phyloP scores from a whole-genome alignment of 2,888 invertebrate genomes.

The Linnaemya vulpina region DNA sequence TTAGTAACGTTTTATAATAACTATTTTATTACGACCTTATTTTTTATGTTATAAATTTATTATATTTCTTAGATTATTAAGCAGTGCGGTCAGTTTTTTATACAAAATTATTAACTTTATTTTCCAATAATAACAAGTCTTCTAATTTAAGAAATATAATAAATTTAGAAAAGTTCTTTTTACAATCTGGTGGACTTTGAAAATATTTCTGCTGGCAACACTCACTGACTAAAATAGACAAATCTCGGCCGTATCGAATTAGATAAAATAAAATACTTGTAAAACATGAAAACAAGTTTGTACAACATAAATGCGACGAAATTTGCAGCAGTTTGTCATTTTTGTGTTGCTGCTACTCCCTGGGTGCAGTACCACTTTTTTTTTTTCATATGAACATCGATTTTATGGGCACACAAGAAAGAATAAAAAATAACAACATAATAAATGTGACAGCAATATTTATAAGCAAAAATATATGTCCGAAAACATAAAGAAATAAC shows the following conservation, averaged over 20 bases:
- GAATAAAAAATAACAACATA: conserved; percentile 23
- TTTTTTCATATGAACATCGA: conserved; percentile 8
- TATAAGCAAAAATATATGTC: conserved; percentile 54
- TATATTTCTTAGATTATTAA: too few relatives aligned
- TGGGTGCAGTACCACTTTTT: conserved; percentile 17
- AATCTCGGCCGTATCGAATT: conserved; percentile 28
- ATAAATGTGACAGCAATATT: conserved; percentile 63
- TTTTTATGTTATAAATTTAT: too few relatives aligned
- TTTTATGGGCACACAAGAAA: conserved; percentile 29
- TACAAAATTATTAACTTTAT: too few relatives aligned
- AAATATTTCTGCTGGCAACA: background rate
- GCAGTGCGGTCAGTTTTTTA: too few relatives aligned
- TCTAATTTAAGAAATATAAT: too few relatives aligned
- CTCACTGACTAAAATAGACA: conserved; percentile 20
- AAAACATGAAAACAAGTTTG: conserved; percentile 73
- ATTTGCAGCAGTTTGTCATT: conserved; percentile 72
- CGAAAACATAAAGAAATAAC: conserved; percentile 51
- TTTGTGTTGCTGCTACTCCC: conserved; percentile 22
- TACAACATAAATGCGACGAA: conserved; percentile 73
- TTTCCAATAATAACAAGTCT: too few relatives aligned
- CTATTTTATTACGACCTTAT: too few relatives aligned
- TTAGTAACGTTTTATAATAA: too few relatives aligned
- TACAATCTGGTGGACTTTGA: background rate
- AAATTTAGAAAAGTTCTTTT: too few relatives aligned
- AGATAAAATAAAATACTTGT: conserved; percentile 64